These are phyloP conservation scores for Unio pictorum DNA, from an alignment of 2,888 invertebrate genomes.

Conservation along the genomic window DNA sequence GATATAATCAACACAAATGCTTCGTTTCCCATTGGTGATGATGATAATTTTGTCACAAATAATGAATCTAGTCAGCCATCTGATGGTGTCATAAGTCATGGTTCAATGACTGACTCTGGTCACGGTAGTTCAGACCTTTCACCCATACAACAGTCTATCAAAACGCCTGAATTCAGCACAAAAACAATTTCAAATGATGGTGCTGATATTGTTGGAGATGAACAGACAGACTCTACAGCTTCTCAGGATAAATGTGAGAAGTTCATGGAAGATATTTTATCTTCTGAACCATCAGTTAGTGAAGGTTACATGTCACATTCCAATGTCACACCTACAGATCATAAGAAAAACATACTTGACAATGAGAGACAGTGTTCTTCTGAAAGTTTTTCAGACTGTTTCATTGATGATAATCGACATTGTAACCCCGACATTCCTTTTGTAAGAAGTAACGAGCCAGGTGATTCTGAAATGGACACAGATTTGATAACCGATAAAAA, in stretches of 20 bases:
- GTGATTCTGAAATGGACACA: neutral
- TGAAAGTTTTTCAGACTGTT: no score
- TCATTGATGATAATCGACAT: no score
- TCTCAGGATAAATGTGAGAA: no score
- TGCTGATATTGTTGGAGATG: conserved; percentile 16
- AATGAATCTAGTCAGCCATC: conserved; percentile 2
- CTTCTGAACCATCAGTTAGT: no score
- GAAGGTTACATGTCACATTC: no score
- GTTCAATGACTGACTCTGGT: conserved; percentile 50
- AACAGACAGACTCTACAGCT: conserved; percentile 6
- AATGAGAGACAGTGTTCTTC: no score
- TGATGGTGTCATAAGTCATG: neutral
- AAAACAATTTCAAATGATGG: neutral
- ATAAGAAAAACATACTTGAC: no score
- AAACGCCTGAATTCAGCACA: conserved; percentile 16
- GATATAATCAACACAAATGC: no score
- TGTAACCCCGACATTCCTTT: no score
- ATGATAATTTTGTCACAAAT: conserved; percentile 2
- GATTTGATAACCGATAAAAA: neutral
- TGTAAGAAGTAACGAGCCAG: neutral
- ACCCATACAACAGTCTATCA: conserved; percentile 43
- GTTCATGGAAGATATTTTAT: no score
- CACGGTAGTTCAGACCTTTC: conserved; percentile 59
- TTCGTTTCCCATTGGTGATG: neutral
- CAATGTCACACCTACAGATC: no score